Base-by-base conservation (phyloP, 1,140 invertebrate genomes). In the Brachionus koreanus region DNA sequence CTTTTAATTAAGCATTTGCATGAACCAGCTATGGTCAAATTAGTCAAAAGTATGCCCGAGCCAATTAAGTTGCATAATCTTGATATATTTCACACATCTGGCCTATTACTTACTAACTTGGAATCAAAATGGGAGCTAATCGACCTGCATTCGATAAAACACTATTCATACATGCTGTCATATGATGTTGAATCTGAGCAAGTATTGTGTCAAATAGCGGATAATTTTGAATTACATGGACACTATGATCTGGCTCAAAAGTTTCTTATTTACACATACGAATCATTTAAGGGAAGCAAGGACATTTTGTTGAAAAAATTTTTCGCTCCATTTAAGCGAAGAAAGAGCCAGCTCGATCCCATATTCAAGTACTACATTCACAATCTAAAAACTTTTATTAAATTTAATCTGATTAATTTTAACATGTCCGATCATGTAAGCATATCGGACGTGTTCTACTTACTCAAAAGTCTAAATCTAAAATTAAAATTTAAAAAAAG, bases 261-360 rank as follows among this genome's bases (percentile, higher is more conserved):
- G 35, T 69, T 69, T 42, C 10, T 69, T 6, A 3, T 69, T n/a
- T 69, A 69, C 35, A 16, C 65, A 16, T 69, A 16, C 16, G 65
- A 69, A 23, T 25, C 49, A 9, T 57, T 57, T 19, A 65, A 69
- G 9, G 33, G 65, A 69, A 23, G 37, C 9, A 39, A 69, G 19
- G 35, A 35, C 7, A 39, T 69, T 10, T 69, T 69, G 35, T 12
- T 39, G 13, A 4, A 69, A 19, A 23, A 19, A 23, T 69, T 69
- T 69, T 69, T 69, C 16, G 37, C 29, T 19, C 65, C 65, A 39
- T 69, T 69, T 33, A 69, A 69, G 63, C 63, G 35, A 12, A 65
- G 63, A 37, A 10, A 65, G 13, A 25, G 3, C n/a, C 63, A 37
- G n/a, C 5, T 65, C 5, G 29, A 65, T 6, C 12, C 33, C 33